Base-by-base conservation (phyloP, 2,888 invertebrate species). In the Hecatera dysodea region DNA sequence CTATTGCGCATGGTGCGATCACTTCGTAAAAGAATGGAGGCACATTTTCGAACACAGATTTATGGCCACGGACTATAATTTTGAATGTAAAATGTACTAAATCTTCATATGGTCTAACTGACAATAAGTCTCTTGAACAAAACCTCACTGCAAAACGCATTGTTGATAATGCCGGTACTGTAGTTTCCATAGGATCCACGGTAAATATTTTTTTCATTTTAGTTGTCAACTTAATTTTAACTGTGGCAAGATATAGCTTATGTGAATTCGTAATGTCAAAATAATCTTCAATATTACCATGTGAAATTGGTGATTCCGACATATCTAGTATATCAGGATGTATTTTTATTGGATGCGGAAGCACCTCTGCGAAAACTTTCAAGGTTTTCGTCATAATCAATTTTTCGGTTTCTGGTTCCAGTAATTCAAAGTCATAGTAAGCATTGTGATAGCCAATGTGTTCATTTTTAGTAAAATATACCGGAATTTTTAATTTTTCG, bases 11-110 rank as follows among this genome's bases (percentile, higher is more conserved):
- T 0, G 94, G 94, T 19, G 87, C 87, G 33, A 94, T 92, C 11
- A 94, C 86, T 89, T 94, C 94, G 67, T 93, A 94, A 84, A 89
- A 94, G 19, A 92, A 80, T 19, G 93, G 93, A 42, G 93, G 93
- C 1, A 90, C 85, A 75, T 92, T 89, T 29, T 81, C 69, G 75
- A 91, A 95, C 15, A 94, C 72, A 7, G 84, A 50, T 80, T 89
- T 84, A 72, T 88, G 72, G 2, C 94, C 94, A 48, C 68, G 70
- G 17, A 92, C 69, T 57, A 88, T 80, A 65, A 95, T 90, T 90
- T 95, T 92, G 39, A 95, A 82, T 5, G 93, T 94, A 78, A 94
- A 93, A 88, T 93, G 90, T 39, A 86, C 92, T 22, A 90, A 87
- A 56, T 93, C 89, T 7, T 93, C 87, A 0, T 67, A 64, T 48